Conservation (phyloP, 1,140 invertebrate genomes). For the Lepidurus arcticus region DNA sequence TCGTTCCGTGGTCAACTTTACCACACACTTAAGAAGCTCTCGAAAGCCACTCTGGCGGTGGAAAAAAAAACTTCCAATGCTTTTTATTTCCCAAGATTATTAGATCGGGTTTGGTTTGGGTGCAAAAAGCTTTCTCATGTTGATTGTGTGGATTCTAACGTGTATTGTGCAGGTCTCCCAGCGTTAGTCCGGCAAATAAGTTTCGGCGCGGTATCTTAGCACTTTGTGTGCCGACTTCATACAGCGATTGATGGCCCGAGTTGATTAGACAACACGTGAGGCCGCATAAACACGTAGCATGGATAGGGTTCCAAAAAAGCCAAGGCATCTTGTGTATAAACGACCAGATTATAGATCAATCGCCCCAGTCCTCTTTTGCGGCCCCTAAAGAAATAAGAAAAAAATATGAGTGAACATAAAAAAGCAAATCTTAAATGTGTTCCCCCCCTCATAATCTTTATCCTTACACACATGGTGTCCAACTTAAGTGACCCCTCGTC, state of each 20-base stretch:
- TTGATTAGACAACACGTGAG: constrained; percentile 21
- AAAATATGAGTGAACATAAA: not conserved
- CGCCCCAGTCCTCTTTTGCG: not conserved
- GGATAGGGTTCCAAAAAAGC: not conserved
- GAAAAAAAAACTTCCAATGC: not conserved
- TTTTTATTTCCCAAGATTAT: not conserved
- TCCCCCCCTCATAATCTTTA: not conserved
- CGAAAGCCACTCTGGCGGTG: not conserved
- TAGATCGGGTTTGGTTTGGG: not conserved
- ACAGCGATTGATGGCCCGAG: not conserved
- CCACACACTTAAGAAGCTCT: not conserved
- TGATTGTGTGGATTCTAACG: not conserved
- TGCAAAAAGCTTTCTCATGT: not conserved
- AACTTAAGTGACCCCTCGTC: constrained; percentile 1
- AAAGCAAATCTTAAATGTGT: not conserved
- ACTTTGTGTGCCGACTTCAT: constrained; percentile 13
- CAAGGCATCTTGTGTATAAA: not conserved
- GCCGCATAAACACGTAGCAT: constrained; percentile 9
- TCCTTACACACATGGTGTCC: not conserved
- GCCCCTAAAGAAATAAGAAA: not conserved
- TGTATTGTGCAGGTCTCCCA: not conserved
- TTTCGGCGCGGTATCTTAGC: constrained; percentile 13
- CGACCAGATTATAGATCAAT: constrained; percentile 5
- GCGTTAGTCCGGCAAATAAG: constrained; percentile 1
- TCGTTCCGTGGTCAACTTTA: not conserved